phyloP scores from a whole-genome alignment of 2,888 invertebrate genomes.

The Folsomia manolachei region DNA sequence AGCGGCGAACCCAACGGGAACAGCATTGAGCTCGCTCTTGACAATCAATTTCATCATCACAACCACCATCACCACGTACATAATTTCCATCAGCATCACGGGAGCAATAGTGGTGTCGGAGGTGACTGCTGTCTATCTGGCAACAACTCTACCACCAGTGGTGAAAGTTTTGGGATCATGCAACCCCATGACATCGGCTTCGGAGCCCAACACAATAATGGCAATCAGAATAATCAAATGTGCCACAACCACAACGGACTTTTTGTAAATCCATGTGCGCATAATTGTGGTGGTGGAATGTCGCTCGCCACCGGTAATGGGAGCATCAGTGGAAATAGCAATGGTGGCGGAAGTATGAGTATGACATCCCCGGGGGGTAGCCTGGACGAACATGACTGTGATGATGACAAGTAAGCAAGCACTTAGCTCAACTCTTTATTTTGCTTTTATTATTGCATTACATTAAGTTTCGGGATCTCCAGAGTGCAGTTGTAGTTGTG shows the following conservation, averaged over 20 bases:
- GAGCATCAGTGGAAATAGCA: slow-evolving; percentile 27
- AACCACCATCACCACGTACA: slow-evolving; percentile 7
- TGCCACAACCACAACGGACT: slow-evolving; percentile 21
- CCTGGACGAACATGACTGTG: slow-evolving; percentile 51
- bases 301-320: slow-evolving; percentile 25
- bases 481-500: slow-evolving; percentile 3
- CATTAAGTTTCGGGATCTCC: slow-evolving; percentile 20
- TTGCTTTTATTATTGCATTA: slow-evolving; percentile 32
- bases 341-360: slow-evolving; percentile 21
- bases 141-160: slow-evolving; percentile 1
- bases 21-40: background rate
- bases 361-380: slow-evolving; percentile 49
- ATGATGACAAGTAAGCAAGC: slow-evolving; percentile 49
- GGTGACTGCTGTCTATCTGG: background rate
- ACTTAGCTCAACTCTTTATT: slow-evolving; percentile 19
- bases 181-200: background rate
- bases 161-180: background rate
- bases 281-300: slow-evolving; percentile 20
- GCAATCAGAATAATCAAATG: slow-evolving; percentile 8
- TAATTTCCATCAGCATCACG: slow-evolving; percentile 7
- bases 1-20: background rate
- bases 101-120: background rate
- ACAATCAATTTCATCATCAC: slow-evolving; percentile 19
- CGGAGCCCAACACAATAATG: background rate
- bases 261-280: slow-evolving; percentile 17